These are phyloP conservation scores for mouse (Mus musculus) DNA, from an alignment of 2,113 vertebrate genomes.

Conservation along the genomic window GRCm39 chr8:49189001-49189500, in stretches of 20 bases:
- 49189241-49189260: not conserved
- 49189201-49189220: not conserved
- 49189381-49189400: not conserved
- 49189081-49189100: not conserved
- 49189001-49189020: constrained; percentile 23
- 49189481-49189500: accelerated
- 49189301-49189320: not conserved
- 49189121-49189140: accelerated
- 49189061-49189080: constrained; percentile 2
- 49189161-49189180: accelerated
- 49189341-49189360: not conserved
- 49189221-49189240: not conserved
- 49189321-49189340: not conserved
- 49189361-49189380: not conserved
- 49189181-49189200: not conserved
- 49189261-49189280: accelerated
- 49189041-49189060: constrained; percentile 35
- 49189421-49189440: accelerated
- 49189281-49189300: not conserved
- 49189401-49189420: not conserved
- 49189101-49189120: accelerated
- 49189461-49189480: accelerated
- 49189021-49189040: not conserved
- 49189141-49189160: not conserved
- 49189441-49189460: not conserved